These are phyloP conservation scores for Streblospio benedicti DNA, from an alignment of 1,140 invertebrate genomes.

Conservation along the genomic window DNA sequence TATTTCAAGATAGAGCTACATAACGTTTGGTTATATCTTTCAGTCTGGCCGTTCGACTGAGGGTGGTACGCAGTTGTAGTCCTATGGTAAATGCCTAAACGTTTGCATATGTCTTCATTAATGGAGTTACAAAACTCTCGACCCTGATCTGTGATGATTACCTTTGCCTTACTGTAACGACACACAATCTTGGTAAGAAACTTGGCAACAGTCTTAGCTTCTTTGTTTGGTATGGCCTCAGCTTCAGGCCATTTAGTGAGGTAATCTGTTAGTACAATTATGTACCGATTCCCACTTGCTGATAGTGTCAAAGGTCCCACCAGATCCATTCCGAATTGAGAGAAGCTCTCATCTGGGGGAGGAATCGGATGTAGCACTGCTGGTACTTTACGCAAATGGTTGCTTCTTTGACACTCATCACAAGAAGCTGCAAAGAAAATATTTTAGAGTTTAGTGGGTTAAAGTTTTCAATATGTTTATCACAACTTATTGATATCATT, in stretches of 20 bases:
- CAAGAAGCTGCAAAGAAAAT: background rate
- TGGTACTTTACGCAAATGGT: background rate
- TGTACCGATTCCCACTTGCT: background rate
- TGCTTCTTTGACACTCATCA: background rate
- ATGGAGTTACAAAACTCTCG: background rate
- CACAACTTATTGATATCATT: too few species aligned
- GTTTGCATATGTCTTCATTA: background rate
- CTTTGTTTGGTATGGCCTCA: background rate
- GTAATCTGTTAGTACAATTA: conserved; percentile 3
- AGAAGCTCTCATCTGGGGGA: background rate
- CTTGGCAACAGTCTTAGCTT: too few species aligned
- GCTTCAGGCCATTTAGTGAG: conserved; percentile 2
- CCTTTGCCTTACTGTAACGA: background rate
- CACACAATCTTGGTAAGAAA: background rate
- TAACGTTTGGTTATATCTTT: conserved; percentile 2
- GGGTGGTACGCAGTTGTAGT: background rate
- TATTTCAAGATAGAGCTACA: background rate
- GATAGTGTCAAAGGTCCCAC: background rate
- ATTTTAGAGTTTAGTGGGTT: too few species aligned
- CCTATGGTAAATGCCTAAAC: background rate
- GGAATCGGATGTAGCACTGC: background rate
- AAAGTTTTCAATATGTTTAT: too few species aligned
- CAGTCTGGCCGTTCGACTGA: background rate
- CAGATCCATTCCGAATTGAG: conserved; percentile 2
- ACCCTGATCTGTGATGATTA: background rate